These are phyloP conservation scores for Acrobasis repandana DNA, from an alignment of 2,888 invertebrate species.

Conservation along the genomic window DNA sequence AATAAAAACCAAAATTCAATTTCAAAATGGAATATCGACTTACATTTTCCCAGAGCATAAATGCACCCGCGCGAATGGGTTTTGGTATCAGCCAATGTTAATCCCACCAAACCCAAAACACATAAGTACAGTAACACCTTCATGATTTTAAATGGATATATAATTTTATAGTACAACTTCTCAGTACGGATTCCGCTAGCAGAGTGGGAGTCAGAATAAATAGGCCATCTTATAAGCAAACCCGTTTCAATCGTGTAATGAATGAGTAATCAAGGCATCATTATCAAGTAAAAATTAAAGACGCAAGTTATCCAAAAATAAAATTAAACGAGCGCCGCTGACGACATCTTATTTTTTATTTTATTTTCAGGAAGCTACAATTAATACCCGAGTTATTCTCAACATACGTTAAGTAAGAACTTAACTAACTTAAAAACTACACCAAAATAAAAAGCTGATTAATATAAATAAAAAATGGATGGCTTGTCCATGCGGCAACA, in stretches of 20 bases:
- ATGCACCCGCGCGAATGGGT: conserved; percentile 48
- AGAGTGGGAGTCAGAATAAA: background rate
- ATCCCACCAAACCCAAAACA: conserved; percentile 36
- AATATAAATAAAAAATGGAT: too few species aligned
- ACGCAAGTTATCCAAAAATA: background rate
- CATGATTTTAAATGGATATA: conserved; percentile 35
- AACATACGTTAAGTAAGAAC: too few species aligned
- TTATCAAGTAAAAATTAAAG: background rate
- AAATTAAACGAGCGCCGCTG: too few species aligned
- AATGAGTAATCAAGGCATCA: background rate
- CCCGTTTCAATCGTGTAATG: background rate
- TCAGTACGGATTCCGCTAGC: background rate
- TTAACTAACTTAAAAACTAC: too few species aligned
- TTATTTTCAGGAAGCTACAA: too few species aligned
- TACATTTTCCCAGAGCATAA: conserved; percentile 51
- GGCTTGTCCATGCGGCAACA: too few species aligned
- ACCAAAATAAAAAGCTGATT: too few species aligned
- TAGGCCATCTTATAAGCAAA: conserved; percentile 2
- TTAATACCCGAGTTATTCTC: too few species aligned
- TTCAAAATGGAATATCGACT: conserved; percentile 35
- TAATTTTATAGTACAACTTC: conserved; percentile 27
- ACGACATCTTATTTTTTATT: too few species aligned
- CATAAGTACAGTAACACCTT: conserved; percentile 36
- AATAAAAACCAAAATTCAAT: conserved; percentile 5
- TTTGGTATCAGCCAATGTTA: conserved; percentile 35